phyloP scores from a whole-genome alignment of 2,797 vertebrate species.

The Tenualosa thibaudeaui region DNA sequence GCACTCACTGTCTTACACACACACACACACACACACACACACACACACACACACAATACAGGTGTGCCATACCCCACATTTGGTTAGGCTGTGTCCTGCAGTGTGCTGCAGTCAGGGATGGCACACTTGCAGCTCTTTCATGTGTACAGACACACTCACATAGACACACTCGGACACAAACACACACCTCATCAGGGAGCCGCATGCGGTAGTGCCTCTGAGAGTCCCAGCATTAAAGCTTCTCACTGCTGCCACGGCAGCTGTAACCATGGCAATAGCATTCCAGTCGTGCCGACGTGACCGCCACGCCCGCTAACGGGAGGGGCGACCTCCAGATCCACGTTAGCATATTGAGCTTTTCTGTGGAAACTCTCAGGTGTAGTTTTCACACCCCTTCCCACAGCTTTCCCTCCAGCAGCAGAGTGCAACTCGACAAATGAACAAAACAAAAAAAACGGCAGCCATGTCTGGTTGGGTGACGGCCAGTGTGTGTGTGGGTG shows the following conservation, averaged over 20 bases:
- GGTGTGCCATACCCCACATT: slow-evolving; percentile 60
- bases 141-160: slow-evolving; percentile 27
- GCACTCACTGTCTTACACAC: slow-evolving; percentile 71
- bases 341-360: not conserved
- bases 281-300: not conserved
- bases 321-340: not conserved
- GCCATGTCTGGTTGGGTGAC: slow-evolving; percentile 19
- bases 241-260: slow-evolving; percentile 13
- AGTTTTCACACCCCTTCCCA: not conserved
- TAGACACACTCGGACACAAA: slow-evolving; percentile 35
- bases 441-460: not conserved
- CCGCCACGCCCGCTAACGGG: not conserved
- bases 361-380: no score
- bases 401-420: not conserved
- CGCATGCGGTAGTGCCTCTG: slow-evolving; percentile 19
- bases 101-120: slow-evolving; percentile 50
- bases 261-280: slow-evolving; percentile 12
- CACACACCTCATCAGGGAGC: slow-evolving; percentile 31
- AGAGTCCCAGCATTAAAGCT: slow-evolving; percentile 17
- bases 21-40: slow-evolving; percentile 18
- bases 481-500: slow-evolving; percentile 23
- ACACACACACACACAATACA: slow-evolving; percentile 58
- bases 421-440: slow-evolving; percentile 4
- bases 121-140: slow-evolving; percentile 17
- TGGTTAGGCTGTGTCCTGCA: slow-evolving; percentile 72